Base-by-base conservation (phyloP, 2,888 invertebrate genomes). In the Steinernema carpocapsae region DNA sequence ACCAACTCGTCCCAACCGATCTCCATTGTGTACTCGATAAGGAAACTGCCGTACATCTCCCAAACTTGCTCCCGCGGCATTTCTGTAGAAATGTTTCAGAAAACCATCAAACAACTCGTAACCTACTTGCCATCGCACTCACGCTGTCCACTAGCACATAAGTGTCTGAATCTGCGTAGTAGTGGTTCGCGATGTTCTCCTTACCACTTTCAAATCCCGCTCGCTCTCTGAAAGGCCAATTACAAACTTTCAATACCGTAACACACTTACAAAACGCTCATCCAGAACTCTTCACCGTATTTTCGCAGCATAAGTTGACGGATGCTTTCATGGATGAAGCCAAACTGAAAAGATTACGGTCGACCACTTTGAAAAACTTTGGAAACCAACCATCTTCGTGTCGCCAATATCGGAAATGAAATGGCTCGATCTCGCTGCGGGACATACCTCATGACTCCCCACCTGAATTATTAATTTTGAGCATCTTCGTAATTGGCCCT, bases 1-100 rank as follows among this genome's bases (percentile, higher is more conserved):
- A 86, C 76, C 19, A 87, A 71, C 74, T 87, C 84, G 74, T 85
- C 86, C 85, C 84, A 87, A 29, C 87, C 87, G 46, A 81, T 82
- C 72, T 86, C 85, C 84, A 87, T 85, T 22, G 84, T 83, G 74
- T 84, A 87, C 73, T 86, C 82, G 70, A 87, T 82, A 19, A 87
- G 76, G 71, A 85, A 87, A 7, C 78, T 80, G 22, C 87, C 87
- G 72, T 85, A 87, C 80, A 80, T 77, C 75, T 87, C 87, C 86
- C 86, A 86, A 12, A 87, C 83, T 74, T 84, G 82, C 70, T 87
- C 86, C 6, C 83, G 77, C 0, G 84, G 74, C 32, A 85, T 81
- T 77, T 85, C 85, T 85, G 73, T 26, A 81, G 32, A 19, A 10
- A 10, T 6, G 10, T 6, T 37, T 37, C 10, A 37, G 10, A 10